Evolutionary conservation across 1,140 invertebrate genomes (phyloP), one percentile per base, ranked within the genome.

Genomic region (Coptotermes formosanus): DNA sequence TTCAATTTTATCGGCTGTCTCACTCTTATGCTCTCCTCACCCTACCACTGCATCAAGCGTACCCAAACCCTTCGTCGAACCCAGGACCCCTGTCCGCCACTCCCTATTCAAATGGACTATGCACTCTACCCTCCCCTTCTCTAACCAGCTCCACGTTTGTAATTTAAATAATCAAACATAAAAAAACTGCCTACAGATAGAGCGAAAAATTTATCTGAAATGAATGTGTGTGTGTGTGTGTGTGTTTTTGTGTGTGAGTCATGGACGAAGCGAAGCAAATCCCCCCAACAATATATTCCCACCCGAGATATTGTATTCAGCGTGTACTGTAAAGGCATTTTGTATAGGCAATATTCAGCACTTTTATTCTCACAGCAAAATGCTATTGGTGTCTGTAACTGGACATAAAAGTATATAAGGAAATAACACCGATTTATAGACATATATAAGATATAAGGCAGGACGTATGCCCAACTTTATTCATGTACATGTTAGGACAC

Each of bases 121-220:
- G 64, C 64, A 75, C 59, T 64, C 59, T 9, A n/a, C 64, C 64
- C n/a, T 6, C 25, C 64, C 64, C 64, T 75, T 75, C 64, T 30
- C 0, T 21, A 21, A 30, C n/a, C 64, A 30, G 64, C n/a, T 30
- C n/a, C 64, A 75, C 64, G 64, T 75, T 30, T 75, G 64, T 30
- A 75, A 75, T 75, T 75, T 75, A 75, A 75, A 75, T 75, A 75
- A 75, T 75, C 64, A 75, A 75, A 75, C 64, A 75, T 75, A 75
- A 75, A 59, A 59, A 75, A 75, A 75, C 19, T 75, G 64, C 64
- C 64, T 30, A 75, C 64, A 75, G 64, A 75, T 75, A 30, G 64
- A 75, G n/a, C n/a, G 64, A 75, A 64, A 75, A 75, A 75, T n/a
- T 75, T 75, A 55, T 55, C 25, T 30, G 64, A 75, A 75, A 75